Conservation (phyloP, 2,888 invertebrate species). For the Luperina nickerlii region DNA sequence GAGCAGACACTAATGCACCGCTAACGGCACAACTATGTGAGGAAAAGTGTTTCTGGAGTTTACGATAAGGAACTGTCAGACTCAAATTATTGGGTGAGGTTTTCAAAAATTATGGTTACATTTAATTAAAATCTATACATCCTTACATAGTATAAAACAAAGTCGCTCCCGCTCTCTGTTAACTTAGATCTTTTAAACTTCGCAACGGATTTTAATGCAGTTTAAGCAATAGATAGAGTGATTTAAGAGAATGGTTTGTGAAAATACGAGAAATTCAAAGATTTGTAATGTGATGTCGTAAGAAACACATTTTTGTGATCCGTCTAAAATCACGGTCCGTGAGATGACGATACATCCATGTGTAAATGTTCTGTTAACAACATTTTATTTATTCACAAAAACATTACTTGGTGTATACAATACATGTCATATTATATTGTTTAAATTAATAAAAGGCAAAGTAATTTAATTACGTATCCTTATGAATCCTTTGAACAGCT, state of each 20-base stretch:
- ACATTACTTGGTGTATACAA: background rate
- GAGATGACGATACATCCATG: background rate
- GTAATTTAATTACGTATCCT: too few relatives aligned
- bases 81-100: background rate
- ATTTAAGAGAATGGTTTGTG: too few relatives aligned
- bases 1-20: background rate
- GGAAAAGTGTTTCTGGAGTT: background rate
- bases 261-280: too few relatives aligned
- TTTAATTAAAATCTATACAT: background rate
- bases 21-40: background rate
- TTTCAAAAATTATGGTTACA: background rate
- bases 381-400: background rate
- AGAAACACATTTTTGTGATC: too few relatives aligned
- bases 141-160: background rate
- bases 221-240: too few relatives aligned
- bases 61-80: background rate
- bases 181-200: too few relatives aligned
- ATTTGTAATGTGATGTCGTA: too few relatives aligned
- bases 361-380: background rate
- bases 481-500: background rate
- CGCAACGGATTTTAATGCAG: too few relatives aligned
- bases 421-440: background rate
- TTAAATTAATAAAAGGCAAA: background rate
- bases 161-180: background rate
- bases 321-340: background rate